A percentile compares a stretch with the other conserved stretches of the same genome.
Conservation (phyloP, 2,888 invertebrate species). For the Pristionchus fissidentatus region DNA sequence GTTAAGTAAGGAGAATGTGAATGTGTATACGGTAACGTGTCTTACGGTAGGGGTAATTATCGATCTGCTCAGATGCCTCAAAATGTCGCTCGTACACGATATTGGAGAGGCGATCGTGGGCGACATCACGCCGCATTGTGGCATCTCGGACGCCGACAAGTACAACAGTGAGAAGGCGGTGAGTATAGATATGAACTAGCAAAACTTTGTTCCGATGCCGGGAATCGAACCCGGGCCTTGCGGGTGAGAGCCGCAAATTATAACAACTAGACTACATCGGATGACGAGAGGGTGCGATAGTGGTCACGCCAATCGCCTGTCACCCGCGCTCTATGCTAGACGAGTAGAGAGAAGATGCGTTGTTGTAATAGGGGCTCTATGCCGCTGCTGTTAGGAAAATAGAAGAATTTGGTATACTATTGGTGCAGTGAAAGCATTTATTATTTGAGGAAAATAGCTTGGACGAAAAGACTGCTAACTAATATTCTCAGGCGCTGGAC, state of each 20-base stretch:
- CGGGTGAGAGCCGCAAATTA: conserved; percentile 30
- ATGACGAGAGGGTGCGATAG: neutral
- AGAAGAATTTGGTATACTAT: no score
- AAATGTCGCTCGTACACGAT: conserved; percentile 92
- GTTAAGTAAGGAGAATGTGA: no score
- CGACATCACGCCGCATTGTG: conserved; percentile 93
- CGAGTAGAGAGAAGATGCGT: neutral
- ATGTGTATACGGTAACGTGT: neutral
- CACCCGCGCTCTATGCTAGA: neutral
- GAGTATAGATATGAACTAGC: neutral
- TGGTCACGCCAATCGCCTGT: neutral
- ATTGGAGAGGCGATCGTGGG: conserved; percentile 96
- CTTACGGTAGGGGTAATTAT: neutral
- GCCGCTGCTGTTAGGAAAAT: no score
- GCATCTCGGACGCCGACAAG: conserved; percentile 87
- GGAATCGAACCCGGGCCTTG: conserved; percentile 24
- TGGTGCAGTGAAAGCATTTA: no score
- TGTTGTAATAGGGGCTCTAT: neutral
- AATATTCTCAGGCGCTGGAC: conserved; percentile 67
- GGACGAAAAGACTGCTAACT: no score
- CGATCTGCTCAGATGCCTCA: conserved; percentile 76
- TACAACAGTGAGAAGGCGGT: conserved; percentile 86
- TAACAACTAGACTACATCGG: neutral
- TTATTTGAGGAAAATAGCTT: no score
- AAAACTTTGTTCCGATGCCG: conserved; percentile 34